Evolutionary conservation across 1,140 invertebrate species (phyloP).

Genomic region (Eriosoma lanigerum): DNA sequence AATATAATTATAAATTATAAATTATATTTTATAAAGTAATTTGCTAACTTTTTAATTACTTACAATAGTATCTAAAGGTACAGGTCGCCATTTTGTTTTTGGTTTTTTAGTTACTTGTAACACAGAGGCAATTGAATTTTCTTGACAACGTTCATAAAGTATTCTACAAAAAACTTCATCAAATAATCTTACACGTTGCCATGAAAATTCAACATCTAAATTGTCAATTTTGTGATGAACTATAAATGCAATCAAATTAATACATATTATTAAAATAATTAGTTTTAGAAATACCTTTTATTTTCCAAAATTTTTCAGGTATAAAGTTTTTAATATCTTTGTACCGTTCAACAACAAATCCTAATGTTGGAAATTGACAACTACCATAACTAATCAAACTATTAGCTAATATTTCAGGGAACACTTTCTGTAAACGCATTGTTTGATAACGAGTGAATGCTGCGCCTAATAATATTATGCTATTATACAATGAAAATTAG

Average conservation of each 20-base stretch:
- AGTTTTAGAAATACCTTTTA: constrained; percentile 63
- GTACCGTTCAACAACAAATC: constrained; percentile 95
- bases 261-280: neutral
- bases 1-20: too few relatives aligned
- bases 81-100: constrained; percentile 94
- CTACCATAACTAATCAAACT: constrained; percentile 95
- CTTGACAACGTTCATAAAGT: constrained; percentile 74
- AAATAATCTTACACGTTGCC: constrained; percentile 87
- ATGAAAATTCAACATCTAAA: constrained; percentile 81
- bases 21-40: too few relatives aligned
- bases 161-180: constrained; percentile 81
- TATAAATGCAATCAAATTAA: constrained; percentile 57
- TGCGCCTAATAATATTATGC: constrained; percentile 67
- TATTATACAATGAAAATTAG: constrained; percentile 46
- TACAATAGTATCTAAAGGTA: constrained; percentile 94
- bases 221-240: constrained; percentile 73
- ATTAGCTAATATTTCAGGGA: constrained; percentile 73
- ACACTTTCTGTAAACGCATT: constrained; percentile 80
- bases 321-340: constrained; percentile 87
- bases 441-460: constrained; percentile 99
- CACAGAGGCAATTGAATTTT: constrained; percentile 79
- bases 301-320: constrained; percentile 90
- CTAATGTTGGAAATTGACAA: constrained; percentile 96
- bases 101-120: constrained; percentile 81
- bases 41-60: constrained; percentile 58